Evolutionary conservation across 2,888 invertebrate genomes (phyloP), one percentile per base, ranked within the genome.

Genomic region (Eucera pruinosa): DNA sequence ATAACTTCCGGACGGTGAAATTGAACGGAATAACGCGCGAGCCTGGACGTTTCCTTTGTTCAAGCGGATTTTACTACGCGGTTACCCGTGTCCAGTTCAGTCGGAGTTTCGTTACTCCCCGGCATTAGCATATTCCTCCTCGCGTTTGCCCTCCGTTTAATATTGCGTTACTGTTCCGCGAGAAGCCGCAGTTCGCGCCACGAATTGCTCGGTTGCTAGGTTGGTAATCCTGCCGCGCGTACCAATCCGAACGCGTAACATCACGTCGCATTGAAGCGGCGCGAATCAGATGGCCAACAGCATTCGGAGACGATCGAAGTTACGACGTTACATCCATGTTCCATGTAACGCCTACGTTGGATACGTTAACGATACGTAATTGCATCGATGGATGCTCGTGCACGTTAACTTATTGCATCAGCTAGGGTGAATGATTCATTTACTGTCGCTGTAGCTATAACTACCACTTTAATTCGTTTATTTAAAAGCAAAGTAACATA

Each of bases 111-210:
- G 84, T 78, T 76, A 62, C 73, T 48, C 60, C 33, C 50, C 54
- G 47, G 64, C 75, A 86, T 86, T 86, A 86, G 86, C 87, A 86
- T 86, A 86, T 84, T 85, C 86, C 70, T 70, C 71, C 70, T 70
- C 71, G 77, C 75, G 80, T 84, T 77, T 71, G 73, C 65, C n/a
- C n/a, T n/a, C 77, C 72, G 47, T 85, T 85, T 83, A 84, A 85
- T 82, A 84, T 84, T 66, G 75, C 68, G 68, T 55, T 72, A 69
- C 62, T 57, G 43, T 13, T 33, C 36, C 64, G 62, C 41, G 62
- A 45, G 69, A 61, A 64, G 52, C 74, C 11, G 62, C 66, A 74
- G 64, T 60, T 52, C 60, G 71, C 65, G 54, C 18, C 58, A 13
- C 18, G 68, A 80, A 82, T 81, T 78, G 71, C 74, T 50, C 75